Evolutionary conservation across 2,797 vertebrate species (phyloP).

Genomic region (Cottoperca gobio): DNA sequence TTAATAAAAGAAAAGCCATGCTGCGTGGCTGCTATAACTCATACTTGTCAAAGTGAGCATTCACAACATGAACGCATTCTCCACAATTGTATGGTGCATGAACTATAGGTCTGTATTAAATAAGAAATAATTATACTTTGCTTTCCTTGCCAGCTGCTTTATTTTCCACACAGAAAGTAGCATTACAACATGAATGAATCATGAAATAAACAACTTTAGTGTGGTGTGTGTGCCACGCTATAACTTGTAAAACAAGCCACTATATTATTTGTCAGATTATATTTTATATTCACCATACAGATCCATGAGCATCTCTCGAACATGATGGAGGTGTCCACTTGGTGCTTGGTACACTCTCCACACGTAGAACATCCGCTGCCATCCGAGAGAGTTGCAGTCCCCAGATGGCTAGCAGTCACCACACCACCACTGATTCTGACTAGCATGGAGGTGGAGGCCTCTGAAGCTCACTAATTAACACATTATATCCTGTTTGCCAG

Average conservation of each 20-base stretch:
- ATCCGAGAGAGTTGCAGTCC: background rate
- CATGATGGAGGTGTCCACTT: background rate
- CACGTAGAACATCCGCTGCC: background rate
- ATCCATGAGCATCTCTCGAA: background rate
- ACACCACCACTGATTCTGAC: background rate
- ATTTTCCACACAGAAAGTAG: background rate
- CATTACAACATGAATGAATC: background rate
- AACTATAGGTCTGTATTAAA: background rate
- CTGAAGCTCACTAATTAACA: conserved; percentile 6
- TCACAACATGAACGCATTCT: background rate
- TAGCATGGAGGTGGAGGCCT: background rate
- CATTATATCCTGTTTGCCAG: conserved; percentile 1
- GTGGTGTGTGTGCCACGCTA: background rate
- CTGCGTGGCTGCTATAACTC: background rate
- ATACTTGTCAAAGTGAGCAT: background rate
- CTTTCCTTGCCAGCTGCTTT: background rate
- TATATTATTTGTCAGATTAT: background rate
- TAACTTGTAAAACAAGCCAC: background rate
- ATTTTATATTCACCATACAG: background rate
- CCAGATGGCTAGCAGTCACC: conserved; percentile 1
- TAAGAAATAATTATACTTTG: background rate
- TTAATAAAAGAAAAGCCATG: background rate
- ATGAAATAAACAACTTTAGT: background rate
- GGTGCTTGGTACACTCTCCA: background rate
- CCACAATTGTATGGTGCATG: background rate